Conservation (phyloP, 2,113 vertebrate species). For the Trichechus manatus region DNA sequence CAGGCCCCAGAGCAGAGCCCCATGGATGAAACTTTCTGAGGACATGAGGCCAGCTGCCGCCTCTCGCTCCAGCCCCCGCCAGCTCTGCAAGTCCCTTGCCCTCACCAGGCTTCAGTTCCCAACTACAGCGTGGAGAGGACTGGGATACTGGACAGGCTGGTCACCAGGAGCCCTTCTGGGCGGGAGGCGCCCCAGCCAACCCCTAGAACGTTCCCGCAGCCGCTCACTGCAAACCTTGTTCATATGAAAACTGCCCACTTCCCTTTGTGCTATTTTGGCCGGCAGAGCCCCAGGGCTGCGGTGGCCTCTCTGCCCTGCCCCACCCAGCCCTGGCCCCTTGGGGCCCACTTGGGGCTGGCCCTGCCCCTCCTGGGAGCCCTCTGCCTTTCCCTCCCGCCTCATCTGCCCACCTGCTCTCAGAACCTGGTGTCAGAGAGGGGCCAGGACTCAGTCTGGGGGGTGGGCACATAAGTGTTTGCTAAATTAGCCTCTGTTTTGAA, state of each 20-base stretch:
- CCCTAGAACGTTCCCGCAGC: neutral
- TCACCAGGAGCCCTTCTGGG: neutral
- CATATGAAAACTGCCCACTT: conserved; percentile 82
- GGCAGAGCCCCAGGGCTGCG: neutral
- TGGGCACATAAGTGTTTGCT: neutral
- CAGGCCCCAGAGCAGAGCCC: neutral
- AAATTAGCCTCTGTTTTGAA: neutral
- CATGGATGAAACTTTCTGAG: neutral
- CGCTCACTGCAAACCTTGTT: conserved; percentile 17
- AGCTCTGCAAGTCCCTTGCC: rapidly evolving
- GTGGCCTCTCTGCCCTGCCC: neutral
- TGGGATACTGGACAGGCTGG: neutral
- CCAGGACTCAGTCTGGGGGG: neutral
- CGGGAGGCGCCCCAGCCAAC: neutral
- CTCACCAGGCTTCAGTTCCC: neutral
- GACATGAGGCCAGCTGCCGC: rapidly evolving
- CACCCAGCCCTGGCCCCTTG: neutral
- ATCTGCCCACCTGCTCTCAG: neutral
- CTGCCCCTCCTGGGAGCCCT: neutral
- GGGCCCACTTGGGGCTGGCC: conserved; percentile 8
- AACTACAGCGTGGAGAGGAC: neutral
- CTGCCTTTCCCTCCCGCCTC: neutral
- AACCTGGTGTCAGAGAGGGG: neutral
- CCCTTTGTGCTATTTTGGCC: conserved; percentile 82
- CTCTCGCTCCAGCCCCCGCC: rapidly evolving